Evolutionary conservation across 2,797 vertebrate genomes (phyloP).

Genomic region (Triplophysa bombifrons): DNA sequence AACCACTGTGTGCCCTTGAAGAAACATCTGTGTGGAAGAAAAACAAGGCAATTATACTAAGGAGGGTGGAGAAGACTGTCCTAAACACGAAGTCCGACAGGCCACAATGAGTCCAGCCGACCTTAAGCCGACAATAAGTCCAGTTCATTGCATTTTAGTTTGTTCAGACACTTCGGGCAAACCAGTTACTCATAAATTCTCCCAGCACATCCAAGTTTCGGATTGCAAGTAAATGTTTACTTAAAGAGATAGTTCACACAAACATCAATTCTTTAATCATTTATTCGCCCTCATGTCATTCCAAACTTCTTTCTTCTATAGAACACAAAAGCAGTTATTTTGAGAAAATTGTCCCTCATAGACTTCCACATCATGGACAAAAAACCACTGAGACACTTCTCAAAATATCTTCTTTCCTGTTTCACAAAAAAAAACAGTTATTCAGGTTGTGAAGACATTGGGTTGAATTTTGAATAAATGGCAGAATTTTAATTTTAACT

Average conservation of each 20-base stretch:
- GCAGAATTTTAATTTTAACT: no score
- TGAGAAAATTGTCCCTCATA: no score
- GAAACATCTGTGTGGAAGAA: constrained; percentile 80
- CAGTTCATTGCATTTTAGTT: background rate
- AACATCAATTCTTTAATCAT: no score
- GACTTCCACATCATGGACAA: no score
- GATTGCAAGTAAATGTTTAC: background rate
- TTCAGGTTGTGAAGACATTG: no score
- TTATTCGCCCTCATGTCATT: no score
- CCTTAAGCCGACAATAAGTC: constrained; percentile 9
- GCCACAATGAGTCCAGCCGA: constrained; percentile 21
- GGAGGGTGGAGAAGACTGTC: constrained; percentile 39
- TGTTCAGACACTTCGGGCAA: background rate
- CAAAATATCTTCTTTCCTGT: no score
- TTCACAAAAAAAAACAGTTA: no score
- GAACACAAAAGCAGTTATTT: no score
- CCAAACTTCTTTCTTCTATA: no score
- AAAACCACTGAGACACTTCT: no score
- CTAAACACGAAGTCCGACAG: constrained; percentile 44
- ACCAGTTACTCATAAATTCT: background rate
- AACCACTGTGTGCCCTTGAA: constrained; percentile 79
- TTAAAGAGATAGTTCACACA: background rate
- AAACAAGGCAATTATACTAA: constrained; percentile 81
- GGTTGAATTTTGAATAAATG: no score
- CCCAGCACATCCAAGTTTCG: background rate